Evolutionary conservation across 2,113 vertebrate genomes (phyloP).

Genomic region (Vireo altiloquus): DNA sequence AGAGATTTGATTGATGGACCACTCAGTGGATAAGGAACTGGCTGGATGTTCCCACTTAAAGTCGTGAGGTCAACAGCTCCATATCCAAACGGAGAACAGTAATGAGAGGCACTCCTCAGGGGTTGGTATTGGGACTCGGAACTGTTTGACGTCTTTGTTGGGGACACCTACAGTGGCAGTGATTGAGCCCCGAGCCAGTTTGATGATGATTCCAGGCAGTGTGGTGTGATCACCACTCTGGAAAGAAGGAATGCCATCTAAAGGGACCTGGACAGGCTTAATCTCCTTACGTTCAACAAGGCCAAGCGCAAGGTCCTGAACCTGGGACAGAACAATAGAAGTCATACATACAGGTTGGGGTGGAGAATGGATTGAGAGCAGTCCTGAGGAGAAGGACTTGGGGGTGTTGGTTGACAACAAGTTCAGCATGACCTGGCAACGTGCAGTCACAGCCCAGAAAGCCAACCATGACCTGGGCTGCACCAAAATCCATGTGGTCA

Average conservation of each 20-base stretch:
- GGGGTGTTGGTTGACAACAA: fast-evolving
- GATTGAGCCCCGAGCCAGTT: neutral
- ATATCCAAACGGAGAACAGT: neutral
- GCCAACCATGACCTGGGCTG: neutral
- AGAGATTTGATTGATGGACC: neutral
- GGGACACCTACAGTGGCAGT: neutral
- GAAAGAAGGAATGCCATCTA: neutral
- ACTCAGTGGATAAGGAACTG: neutral
- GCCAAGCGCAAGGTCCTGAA: neutral
- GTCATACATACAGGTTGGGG: neutral
- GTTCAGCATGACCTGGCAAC: neutral
- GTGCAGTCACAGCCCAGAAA: neutral
- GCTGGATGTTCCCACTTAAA: neutral
- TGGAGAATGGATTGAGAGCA: neutral
- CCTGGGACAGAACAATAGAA: neutral
- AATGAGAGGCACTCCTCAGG: neutral
- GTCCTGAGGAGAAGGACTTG: neutral
- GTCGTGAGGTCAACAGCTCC: neutral
- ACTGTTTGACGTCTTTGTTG: neutral
- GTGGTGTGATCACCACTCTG: neutral
- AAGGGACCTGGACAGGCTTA: neutral
- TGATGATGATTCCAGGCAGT: neutral
- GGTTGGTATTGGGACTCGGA: neutral
- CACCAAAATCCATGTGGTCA: neutral
- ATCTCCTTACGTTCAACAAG: neutral